Evolutionary conservation across 2,888 invertebrate genomes (phyloP), one percentile per base, ranked within the genome.

Genomic region (Cephus pygmeus): DNA sequence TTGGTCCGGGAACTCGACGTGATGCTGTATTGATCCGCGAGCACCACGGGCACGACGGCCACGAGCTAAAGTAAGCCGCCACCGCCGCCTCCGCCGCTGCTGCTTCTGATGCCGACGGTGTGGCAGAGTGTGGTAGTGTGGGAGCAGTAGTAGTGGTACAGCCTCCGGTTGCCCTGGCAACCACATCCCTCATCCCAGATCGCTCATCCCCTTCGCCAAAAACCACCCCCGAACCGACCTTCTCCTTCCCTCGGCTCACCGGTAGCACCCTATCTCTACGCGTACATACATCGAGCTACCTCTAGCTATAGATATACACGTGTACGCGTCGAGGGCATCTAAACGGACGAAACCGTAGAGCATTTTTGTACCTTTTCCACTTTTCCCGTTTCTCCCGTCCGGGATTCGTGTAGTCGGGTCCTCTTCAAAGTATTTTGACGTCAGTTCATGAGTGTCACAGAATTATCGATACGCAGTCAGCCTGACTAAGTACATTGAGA

Each of bases 1-100:
- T 90, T 90, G 90, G 91, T 90, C 90, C 91, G 90, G 90, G 91
- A 88, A 79, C 87, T 84, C 83, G 81, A 80, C 87, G 85, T 88
- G 91, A 91, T 90, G 91, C 91, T 91, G 91, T 91, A 91, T 91
- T 91, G 91, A 91, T 91, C 91, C 89, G 86, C 82, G 82, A 56
- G 56, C 56, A 56, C 23, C 56, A 23, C 83, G 79, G 77, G 85
- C 82, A 85, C 83, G 85, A 85, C 75, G 31, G 75, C 87, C 87
- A 84, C 80, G 87, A 88, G 89, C 90, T 89, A 88, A 90, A 90
- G 88, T 89, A 89, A 90, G 88, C 89, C 87, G 85, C 85, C 79
- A 77, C 78, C 84, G 86, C 85, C 35, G 35, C 3, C 11, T 11
- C 35, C 12, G 3, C 35, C 3, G 12, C 11, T 12, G 87, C 15